Evolutionary conservation across 2,113 vertebrate species (phyloP).

Genomic region (Rhabdomys dilectus): DNA sequence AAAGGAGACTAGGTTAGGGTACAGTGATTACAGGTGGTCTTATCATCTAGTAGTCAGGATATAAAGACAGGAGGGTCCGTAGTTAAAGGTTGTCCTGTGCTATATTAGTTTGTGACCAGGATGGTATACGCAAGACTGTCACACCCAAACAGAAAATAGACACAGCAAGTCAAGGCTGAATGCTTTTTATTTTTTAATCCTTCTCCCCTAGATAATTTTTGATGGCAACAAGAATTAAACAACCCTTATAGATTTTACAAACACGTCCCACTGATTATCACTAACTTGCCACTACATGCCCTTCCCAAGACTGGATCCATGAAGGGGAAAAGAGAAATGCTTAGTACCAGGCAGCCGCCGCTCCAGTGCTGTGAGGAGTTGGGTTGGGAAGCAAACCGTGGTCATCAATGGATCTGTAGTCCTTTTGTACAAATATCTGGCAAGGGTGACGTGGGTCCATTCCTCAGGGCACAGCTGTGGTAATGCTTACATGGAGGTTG

Average conservation of each 20-base stretch:
- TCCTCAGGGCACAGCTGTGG: constrained; percentile 70
- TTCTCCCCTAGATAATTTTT: neutral
- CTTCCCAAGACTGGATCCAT: neutral
- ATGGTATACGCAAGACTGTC: too few relatives aligned
- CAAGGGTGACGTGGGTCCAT: constrained; percentile 50
- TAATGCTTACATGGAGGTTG: constrained; percentile 35
- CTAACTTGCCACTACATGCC: neutral
- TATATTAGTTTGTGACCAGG: neutral
- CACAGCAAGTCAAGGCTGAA: neutral
- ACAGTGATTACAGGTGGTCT: neutral
- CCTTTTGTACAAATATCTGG: constrained; percentile 75
- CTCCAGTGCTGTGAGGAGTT: constrained; percentile 52
- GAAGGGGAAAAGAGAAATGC: constrained; percentile 42
- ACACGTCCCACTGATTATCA: neutral
- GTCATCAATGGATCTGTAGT: constrained; percentile 62
- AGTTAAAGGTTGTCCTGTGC: neutral
- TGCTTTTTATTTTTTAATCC: neutral
- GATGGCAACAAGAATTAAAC: too few relatives aligned
- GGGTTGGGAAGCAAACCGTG: constrained; percentile 34
- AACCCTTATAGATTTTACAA: neutral
- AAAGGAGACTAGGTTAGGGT: neutral
- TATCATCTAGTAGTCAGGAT: neutral
- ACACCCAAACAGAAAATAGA: neutral
- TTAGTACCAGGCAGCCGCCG: constrained; percentile 77
- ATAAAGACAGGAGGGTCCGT: neutral